Evolutionary conservation across 2,888 invertebrate species (phyloP), one percentile per base, ranked within the genome.

Genomic region (Girardia tigrina): DNA sequence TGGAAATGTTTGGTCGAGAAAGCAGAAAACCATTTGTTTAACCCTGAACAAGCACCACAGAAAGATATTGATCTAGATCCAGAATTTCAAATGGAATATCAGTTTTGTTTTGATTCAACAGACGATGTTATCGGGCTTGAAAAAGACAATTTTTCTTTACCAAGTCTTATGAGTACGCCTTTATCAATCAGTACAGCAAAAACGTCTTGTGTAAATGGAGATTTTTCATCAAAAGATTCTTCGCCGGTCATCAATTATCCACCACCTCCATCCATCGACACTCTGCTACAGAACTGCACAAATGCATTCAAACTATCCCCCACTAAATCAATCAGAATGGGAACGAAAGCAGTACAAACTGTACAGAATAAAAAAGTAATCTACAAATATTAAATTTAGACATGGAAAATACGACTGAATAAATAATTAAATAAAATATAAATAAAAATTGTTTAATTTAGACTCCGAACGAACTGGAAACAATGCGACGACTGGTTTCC

Each of bases 21-120:
- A 56, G 4, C 56, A 6, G 56, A 56, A 56, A 56, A 23, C n/a
- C 56, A 56, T 56, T 56, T 56, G n/a, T 6, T n/a, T 56, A 56
- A 56, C 23, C 56, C 4, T 20, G 56, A 56, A n/a, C 56, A 56
- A 56, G 56, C 56, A 56, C 56, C 56, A 56, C 56, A 56, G n/a
- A 56, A 20, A 6, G 56, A 56, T 56, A n/a, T 56, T 2, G 56
- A 56, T 56, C 23, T 56, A 2, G 56, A 56, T 56, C 56, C 56
- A 16, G 56, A 56, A 20, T 56, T 56, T 56, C 4, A 56, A 56
- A 56, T 56, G 56, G 56, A 56, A 56, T 56, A 56, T 56, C 56
- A 56, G n/a, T 56, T 56, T 56, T 56, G 56, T 56, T 56, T 56
- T n/a, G 56, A 56, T 56, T 56, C 56, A n/a, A 56, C n/a, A 12